Base-by-base conservation (phyloP, 2,888 invertebrate species). In the Amiota minor region DNA sequence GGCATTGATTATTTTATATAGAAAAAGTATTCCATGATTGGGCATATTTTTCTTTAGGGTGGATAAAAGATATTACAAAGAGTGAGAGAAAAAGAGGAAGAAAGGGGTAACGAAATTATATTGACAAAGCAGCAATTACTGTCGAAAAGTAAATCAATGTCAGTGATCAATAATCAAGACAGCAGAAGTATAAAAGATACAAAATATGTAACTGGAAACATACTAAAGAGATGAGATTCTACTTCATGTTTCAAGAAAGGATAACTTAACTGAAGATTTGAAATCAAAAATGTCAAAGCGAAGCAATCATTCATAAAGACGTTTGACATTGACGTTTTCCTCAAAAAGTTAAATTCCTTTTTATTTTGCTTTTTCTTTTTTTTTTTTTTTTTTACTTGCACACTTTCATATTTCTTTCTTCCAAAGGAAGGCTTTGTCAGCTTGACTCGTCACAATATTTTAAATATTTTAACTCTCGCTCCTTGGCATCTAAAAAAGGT, bases 251-350 rank as follows among this genome's bases (percentile, higher is more conserved):
- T 35, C 2, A 35, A 35, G 14, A 12, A 65, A 65, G 18, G 47
- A 47, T 11, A 18, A 16, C 49, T 35, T 35, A 35, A 35, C 35
- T 35, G 35, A 35, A 35, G 6, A 6, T 35, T 35, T 8, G 6
- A 35, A 18, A 47, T 47, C 65, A 45, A 49, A 53, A 65, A 49
- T 49, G 47, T 18, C n/a, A 35, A 35, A 11, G 23, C n/a, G 45
- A 45, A 18, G 65, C 65, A 65, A 65, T 65, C 65, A 65, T 65
- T 47, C 65, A 65, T 47, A 65, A 65, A 11, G 47, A 82, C 80
- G 81, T 56, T 76, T 77, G 86, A 85, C 82, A 83, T 45, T 76
- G 75, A 75, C 76, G 73, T 76, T 74, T 71, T 67, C 76, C 80
- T 80, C 78, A 80, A 72, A n/a, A 75, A 76, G 56, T 76, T 72